Percentiles rank a stretch among this genome's conserved stretches.
Conservation (phyloP, 1,140 invertebrate species). For the Drosophila elegans region DNA sequence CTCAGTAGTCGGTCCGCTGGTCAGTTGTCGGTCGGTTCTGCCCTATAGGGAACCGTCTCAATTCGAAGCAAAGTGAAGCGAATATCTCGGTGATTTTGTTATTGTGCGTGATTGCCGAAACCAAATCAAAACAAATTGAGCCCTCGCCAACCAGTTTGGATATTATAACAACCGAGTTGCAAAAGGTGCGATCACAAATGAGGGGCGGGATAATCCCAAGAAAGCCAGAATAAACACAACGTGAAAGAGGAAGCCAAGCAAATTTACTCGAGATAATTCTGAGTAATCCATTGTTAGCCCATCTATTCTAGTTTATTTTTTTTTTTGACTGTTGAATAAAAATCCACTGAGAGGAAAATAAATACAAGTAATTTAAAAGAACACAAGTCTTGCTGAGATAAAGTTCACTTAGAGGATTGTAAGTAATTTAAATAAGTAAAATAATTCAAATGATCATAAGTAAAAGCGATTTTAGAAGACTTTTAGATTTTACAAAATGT, state of each 20-base stretch:
- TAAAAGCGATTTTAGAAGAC: too few relatives aligned
- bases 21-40: slow-evolving; percentile 28
- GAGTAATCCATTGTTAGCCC: slow-evolving; percentile 5
- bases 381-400: too few relatives aligned
- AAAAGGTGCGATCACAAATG: slow-evolving; percentile 44
- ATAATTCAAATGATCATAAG: too few relatives aligned
- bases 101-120: slow-evolving; percentile 43
- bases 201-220: slow-evolving; percentile 19
- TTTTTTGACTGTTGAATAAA: neutral
- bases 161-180: slow-evolving; percentile 31
- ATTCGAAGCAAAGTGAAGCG: slow-evolving; percentile 16
- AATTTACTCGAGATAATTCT: slow-evolving; percentile 9
- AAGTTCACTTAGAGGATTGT: too few relatives aligned
- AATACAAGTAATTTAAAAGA: neutral
- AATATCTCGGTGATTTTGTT: slow-evolving; percentile 32
- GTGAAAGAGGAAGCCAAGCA: neutral
- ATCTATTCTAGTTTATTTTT: neutral
- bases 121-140: slow-evolving; percentile 52
- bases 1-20: slow-evolving; percentile 24
- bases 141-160: slow-evolving; percentile 30
- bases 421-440: too few relatives aligned
- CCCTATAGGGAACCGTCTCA: slow-evolving; percentile 31
- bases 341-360: neutral
- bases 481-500: too few relatives aligned
- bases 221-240: slow-evolving; percentile 24